Conservation (phyloP, 2,888 invertebrate species). For the Chrysolina americana region DNA sequence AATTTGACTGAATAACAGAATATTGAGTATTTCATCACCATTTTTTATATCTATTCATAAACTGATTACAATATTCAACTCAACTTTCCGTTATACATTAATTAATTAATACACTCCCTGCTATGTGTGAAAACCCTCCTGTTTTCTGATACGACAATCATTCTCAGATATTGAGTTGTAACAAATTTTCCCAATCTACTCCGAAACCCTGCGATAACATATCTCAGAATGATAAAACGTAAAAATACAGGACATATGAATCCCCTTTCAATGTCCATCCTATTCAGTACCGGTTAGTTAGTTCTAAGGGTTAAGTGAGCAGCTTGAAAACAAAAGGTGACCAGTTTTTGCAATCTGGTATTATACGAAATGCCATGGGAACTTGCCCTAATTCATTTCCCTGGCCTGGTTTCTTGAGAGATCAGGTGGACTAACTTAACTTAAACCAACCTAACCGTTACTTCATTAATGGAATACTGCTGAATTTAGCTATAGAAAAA, state of each 20-base stretch:
- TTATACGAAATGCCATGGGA: slow-evolving; percentile 50
- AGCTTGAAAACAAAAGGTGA: slow-evolving; percentile 49
- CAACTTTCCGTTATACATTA: no score
- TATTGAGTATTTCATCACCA: no score
- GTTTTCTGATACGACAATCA: no score
- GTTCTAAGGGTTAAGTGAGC: slow-evolving; percentile 45
- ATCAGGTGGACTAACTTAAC: slow-evolving; percentile 23
- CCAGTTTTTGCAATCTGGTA: slow-evolving; percentile 50
- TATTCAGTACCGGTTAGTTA: slow-evolving; percentile 45
- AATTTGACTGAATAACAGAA: no score
- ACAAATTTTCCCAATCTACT: not conserved
- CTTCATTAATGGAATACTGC: no score
- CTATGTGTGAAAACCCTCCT: no score
- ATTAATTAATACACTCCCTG: no score
- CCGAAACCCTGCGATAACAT: not conserved
- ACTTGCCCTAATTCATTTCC: slow-evolving; percentile 43
- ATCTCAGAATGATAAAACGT: slow-evolving; percentile 22
- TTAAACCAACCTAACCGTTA: not conserved
- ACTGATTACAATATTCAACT: no score
- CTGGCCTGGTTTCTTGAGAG: slow-evolving; percentile 3
- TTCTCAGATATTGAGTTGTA: not conserved
- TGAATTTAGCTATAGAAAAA: no score
- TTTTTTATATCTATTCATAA: no score
- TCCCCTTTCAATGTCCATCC: slow-evolving; percentile 40
- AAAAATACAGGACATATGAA: slow-evolving; percentile 26